Percentiles rank a stretch among this genome's conserved stretches.
phyloP scores from a whole-genome alignment of 37 sponge, comb jelly and placozoan genomes.

The Dysidea cf. avara region DNA sequence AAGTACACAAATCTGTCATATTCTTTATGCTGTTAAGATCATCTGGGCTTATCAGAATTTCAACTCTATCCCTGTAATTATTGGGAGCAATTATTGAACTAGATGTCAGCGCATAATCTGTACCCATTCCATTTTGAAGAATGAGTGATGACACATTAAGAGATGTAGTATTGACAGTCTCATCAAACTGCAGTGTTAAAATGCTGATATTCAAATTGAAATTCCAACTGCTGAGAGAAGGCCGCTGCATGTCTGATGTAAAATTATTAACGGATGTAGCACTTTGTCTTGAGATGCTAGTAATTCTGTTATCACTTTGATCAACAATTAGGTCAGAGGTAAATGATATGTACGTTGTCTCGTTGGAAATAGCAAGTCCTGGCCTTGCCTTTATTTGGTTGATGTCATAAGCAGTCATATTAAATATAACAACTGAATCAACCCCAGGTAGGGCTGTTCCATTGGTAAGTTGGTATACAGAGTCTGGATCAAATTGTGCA shows the following conservation, averaged over 20 bases:
- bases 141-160: slow-evolving; percentile 40
- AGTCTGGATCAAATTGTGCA: background rate
- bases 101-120: slow-evolving; percentile 33
- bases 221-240: slow-evolving; percentile 42
- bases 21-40: slow-evolving; percentile 81
- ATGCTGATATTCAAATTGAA: slow-evolving; percentile 51
- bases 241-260: slow-evolving; percentile 37
- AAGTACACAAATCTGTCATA: slow-evolving; percentile 46
- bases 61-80: slow-evolving; percentile 36
- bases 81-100: slow-evolving; percentile 9
- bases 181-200: slow-evolving; percentile 62
- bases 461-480: slow-evolving; percentile 51
- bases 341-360: slow-evolving; percentile 68
- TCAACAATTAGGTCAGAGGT: slow-evolving; percentile 71
- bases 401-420: slow-evolving; percentile 36
- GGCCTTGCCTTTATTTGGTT: slow-evolving; percentile 60
- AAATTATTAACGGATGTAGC: slow-evolving; percentile 34
- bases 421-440: slow-evolving; percentile 37
- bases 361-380: slow-evolving; percentile 44
- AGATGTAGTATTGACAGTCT: slow-evolving; percentile 72
- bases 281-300: slow-evolving; percentile 35
- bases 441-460: slow-evolving; percentile 38
- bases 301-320: slow-evolving; percentile 72
- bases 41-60: slow-evolving; percentile 35
- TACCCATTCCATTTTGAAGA: slow-evolving; percentile 31